Evolutionary conservation across 1,140 invertebrate genomes (phyloP).

Genomic region (Cheumatopsyche charites): DNA sequence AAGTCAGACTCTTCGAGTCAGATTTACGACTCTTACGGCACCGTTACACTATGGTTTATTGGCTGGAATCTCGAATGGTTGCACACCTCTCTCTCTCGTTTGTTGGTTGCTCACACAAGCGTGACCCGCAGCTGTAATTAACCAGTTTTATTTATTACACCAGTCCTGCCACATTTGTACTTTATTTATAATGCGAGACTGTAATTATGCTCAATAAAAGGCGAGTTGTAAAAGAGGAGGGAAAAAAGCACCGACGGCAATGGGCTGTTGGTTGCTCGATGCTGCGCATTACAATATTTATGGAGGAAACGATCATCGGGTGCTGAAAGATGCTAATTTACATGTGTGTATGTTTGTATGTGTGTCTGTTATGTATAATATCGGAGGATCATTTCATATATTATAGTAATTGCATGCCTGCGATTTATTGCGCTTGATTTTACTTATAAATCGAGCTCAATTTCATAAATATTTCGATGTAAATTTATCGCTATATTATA

Average conservation of each 20-base stretch:
- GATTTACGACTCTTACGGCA: no score
- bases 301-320: neutral
- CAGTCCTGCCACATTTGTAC: conserved; percentile 48
- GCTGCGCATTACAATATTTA: neutral
- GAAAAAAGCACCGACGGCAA: conserved; percentile 40
- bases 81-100: neutral
- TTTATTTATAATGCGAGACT: conserved; percentile 49
- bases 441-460: no score
- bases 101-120: conserved; percentile 34
- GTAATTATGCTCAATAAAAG: conserved; percentile 50
- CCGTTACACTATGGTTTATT: no score
- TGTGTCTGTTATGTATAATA: neutral
- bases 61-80: no score
- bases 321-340: neutral
- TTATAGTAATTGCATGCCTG: no score
- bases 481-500: no score
- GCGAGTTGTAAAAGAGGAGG: conserved; percentile 46
- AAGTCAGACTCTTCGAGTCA: no score
- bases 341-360: neutral
- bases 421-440: no score
- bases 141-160: conserved; percentile 49
- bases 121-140: conserved; percentile 47
- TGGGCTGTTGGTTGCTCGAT: neutral
- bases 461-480: no score
- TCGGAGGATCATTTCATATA: no score